Evolutionary conservation across 2,888 invertebrate genomes (phyloP).

Genomic region (Hirtodrosophila trivittata): DNA sequence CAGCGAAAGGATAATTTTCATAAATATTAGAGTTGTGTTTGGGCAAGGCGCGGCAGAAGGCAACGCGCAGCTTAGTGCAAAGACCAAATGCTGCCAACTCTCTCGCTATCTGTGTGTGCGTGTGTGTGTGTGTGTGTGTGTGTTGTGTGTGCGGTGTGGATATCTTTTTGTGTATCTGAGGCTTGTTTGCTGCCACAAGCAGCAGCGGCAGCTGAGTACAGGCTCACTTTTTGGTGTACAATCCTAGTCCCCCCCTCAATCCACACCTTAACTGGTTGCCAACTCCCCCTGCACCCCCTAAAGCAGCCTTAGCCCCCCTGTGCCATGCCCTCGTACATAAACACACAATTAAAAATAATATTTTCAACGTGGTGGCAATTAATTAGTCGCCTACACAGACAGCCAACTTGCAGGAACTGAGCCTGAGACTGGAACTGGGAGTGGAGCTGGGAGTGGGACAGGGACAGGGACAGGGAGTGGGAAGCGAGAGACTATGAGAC

Average conservation of each 20-base stretch:
- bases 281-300: no score
- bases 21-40: constrained; percentile 71
- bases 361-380: constrained; percentile 81
- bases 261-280: constrained; percentile 15
- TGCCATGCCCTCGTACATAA: constrained; percentile 59
- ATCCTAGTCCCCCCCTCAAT: constrained; percentile 13
- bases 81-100: constrained; percentile 41
- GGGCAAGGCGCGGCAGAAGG: constrained; percentile 6
- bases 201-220: constrained; percentile 33
- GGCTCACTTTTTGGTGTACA: constrained; percentile 27
- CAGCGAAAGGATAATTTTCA: constrained; percentile 78
- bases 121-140: constrained; percentile 1
- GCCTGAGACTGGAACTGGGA: constrained; percentile 6
- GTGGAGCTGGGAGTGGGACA: neutral
- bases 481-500: constrained; percentile 25
- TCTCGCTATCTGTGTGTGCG: constrained; percentile 2
- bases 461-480: constrained; percentile 2
- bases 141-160: constrained; percentile 19
- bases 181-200: constrained; percentile 43
- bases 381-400: constrained; percentile 70
- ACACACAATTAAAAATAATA: constrained; percentile 82
- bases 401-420: no score
- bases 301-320: constrained; percentile 13
- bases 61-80: constrained; percentile 27
- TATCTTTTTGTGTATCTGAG: constrained; percentile 38